Evolutionary conservation across 2,113 vertebrate species (phyloP).

Genomic region (Eidolon helvum): DNA sequence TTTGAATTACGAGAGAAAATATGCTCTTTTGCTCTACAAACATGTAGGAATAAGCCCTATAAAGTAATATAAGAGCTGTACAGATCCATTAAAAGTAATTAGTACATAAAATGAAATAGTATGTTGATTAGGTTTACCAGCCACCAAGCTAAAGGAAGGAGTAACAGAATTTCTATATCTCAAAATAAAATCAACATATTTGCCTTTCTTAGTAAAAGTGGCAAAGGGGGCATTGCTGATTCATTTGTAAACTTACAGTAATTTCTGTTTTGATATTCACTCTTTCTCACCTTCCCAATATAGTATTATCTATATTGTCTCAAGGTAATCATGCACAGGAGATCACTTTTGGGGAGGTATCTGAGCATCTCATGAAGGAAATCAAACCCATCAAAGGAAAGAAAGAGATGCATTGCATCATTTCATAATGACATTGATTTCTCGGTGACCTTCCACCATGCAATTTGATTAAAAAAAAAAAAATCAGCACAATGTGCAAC

Average conservation of each 20-base stretch:
- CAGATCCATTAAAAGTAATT: not conserved
- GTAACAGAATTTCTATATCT: not conserved
- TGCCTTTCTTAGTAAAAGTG: not conserved
- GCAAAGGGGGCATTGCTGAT: not conserved
- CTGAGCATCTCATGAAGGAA: not conserved
- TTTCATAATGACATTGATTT: not conserved
- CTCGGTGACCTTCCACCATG: not conserved
- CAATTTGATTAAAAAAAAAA: not conserved
- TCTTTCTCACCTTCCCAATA: not conserved
- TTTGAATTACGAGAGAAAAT: constrained; percentile 23
- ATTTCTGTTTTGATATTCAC: constrained; percentile 14
- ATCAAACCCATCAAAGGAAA: not conserved
- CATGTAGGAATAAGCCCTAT: not conserved
- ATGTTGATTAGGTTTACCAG: not conserved
- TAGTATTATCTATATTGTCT: not conserved
- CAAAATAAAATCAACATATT: not conserved
- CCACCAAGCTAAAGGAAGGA: not conserved
- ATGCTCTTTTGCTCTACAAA: not conserved
- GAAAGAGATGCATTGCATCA: not conserved
- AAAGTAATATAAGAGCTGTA: not conserved
- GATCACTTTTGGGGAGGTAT: not conserved
- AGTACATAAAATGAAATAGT: not conserved
- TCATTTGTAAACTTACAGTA: not conserved
- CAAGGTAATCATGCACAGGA: not conserved
- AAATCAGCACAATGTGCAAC: not conserved